Base-by-base conservation (phyloP, 2,797 vertebrate genomes). In the Hemitrygon akajei region DNA sequence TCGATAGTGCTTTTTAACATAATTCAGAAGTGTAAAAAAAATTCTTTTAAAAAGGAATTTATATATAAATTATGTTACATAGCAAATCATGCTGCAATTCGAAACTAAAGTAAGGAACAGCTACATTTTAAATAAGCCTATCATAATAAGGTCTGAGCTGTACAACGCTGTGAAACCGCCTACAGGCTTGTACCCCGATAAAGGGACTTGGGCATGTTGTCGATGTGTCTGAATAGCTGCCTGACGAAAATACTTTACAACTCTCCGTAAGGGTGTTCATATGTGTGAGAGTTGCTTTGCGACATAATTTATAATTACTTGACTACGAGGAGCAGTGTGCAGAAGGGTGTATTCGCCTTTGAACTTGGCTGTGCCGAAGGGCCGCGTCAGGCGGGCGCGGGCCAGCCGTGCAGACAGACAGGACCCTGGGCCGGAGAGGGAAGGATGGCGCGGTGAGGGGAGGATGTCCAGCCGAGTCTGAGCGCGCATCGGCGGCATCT, bases 401-500 rank as follows among this genome's bases (percentile, higher is more conserved):
- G 71, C 71, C 25, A n/a, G 9, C 91, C 18, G 12, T 27, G 3
- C 0, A 11, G 18, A 22, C 4, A 1, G 6, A 1, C 12, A 93
- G 91, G 91, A 93, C 71, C 91, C 89, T 27, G 5, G 12, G 40
- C 14, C 27, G 18, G 10, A 34, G 87, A 63, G 34, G 87, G 63
- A 63, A 20, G 12, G 91, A 47, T 47, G 47, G 47, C 47, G 2
- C 71, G 12, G 71, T 7, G 40, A 10, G 2, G 66, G 3, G 20
- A 30, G 25, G 71, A 93, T 73, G 91, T 25, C 12, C 37, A 1
- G 11, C 0, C 1, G 10, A 56, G 47, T 73, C 71, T 93, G 91
- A 93, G 40, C 1, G 40, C 22, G 63, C 30, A 93, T 93, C 71
- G 25, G 91, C 40, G 40, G 91, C 91, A 93, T 93, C 91, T 91